These are phyloP conservation scores for Mamestra configurata DNA, from an alignment of 1,140 invertebrate genomes.

Conservation along the genomic window DNA sequence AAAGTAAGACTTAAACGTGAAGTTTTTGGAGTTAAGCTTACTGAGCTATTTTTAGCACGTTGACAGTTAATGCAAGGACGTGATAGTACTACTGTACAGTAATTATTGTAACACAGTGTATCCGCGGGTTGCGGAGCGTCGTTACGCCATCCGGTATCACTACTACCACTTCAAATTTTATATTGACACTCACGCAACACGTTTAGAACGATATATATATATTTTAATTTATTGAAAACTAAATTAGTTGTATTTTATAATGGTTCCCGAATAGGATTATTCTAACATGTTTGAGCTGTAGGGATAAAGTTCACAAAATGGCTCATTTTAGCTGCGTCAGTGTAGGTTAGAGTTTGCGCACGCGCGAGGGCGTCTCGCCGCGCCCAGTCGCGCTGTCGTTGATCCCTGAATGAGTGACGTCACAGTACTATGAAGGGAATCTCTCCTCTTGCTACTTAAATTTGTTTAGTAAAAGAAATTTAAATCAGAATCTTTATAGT, in stretches of 20 bases:
- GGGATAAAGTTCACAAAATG: slow-evolving; percentile 50
- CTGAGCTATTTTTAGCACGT: background rate
- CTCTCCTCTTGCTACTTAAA: background rate
- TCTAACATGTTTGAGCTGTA: slow-evolving; percentile 23
- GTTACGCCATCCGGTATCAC: background rate
- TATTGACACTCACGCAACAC: background rate
- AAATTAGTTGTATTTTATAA: background rate
- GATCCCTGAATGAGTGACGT: slow-evolving; percentile 61
- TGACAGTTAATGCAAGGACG: background rate
- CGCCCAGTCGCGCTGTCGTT: slow-evolving; percentile 52
- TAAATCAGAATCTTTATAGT: too few species aligned
- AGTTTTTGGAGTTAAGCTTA: background rate
- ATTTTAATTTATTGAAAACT: background rate
- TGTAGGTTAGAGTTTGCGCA: slow-evolving; percentile 34
- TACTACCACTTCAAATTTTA: background rate
- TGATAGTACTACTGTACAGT: background rate
- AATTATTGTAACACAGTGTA: slow-evolving; percentile 2
- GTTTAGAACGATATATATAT: background rate
- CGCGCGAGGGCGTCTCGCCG: slow-evolving; percentile 51
- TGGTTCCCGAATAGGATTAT: background rate
- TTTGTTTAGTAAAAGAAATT: background rate
- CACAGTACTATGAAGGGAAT: slow-evolving; percentile 13
- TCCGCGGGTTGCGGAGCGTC: background rate
- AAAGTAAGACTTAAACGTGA: background rate
- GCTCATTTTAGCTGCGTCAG: slow-evolving; percentile 41